Evolutionary conservation across 2,113 vertebrate species (phyloP), one percentile per base, ranked within the genome.

Genomic region (Malurus alboscapulatus): DNA sequence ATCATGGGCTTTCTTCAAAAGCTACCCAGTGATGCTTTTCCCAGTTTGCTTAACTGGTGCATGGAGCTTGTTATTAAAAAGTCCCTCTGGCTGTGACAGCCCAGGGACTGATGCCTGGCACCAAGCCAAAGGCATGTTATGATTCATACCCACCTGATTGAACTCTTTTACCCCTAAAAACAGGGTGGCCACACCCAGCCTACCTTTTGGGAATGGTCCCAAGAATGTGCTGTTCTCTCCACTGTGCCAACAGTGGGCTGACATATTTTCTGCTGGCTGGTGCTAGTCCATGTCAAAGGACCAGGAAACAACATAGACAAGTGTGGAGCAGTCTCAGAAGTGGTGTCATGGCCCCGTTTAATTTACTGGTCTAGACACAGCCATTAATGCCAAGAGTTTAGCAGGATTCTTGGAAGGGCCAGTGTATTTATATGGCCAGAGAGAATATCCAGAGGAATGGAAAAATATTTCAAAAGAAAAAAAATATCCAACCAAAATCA

Each of bases 301-400:
- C 82, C 79, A 51, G 0, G 9, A 66, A 83, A 74, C 18, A 44
- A 19, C 38, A 47, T 0, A 82, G 75, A 38, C 44, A 45, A 53
- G 51, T 8, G 14, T 2, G 30, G 2, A 5, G 12, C 29, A 40
- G 38, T 14, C 54, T 30, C 66, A 73, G 71, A 62, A 58, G 50
- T 54, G 17, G 42, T 62, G 66, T 53, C 0, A 1, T 54, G 71
- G 62, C 47, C 30, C 55, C 38, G 38, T 51, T 87, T 80, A 19
- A 71, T 85, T 83, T 85, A 51, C 32, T 54, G 45, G 88, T 90
- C 92, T 93, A 95, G 92, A 94, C 82, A 80, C 9, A 80, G 71
- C 38, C 79, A 77, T 80, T 91, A 79, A 79, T 16, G 65, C n/a
- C 16, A 40, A n/a, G 54, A 85, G 19, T 62, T 93, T 47, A 85